A percentile compares a stretch with the other conserved stretches of the same genome.
Conservation (phyloP, 1,140 invertebrate genomes). For the Drosophila gunungcola region DNA sequence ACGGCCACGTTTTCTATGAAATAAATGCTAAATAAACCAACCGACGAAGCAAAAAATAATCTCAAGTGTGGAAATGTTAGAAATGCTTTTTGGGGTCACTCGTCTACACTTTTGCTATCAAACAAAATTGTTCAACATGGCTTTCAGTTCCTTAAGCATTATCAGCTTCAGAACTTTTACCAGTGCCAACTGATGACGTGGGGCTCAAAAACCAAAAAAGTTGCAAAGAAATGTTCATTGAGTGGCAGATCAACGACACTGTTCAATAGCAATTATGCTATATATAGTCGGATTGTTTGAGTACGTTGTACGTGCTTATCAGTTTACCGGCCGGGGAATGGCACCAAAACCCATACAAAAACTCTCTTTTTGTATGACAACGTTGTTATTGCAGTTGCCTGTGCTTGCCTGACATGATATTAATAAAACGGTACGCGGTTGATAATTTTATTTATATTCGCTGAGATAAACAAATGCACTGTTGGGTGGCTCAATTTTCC, state of each 20-base stretch:
- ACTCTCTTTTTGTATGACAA: constrained; percentile 6
- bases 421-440: constrained; percentile 44
- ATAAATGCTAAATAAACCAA: not conserved
- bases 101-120: constrained; percentile 7
- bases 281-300: constrained; percentile 4
- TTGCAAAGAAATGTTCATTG: constrained; percentile 14
- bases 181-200: constrained; percentile 60
- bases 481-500: constrained; percentile 5
- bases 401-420: constrained; percentile 44
- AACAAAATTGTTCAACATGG: not conserved
- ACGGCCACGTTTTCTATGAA: not conserved
- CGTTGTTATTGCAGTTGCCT: constrained; percentile 32
- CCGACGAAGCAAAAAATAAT: constrained; percentile 7
- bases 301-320: constrained; percentile 58
- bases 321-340: constrained; percentile 69
- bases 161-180: constrained; percentile 25
- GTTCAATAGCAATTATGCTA: constrained; percentile 39
- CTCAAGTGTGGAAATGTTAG: constrained; percentile 6
- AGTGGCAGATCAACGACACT: constrained; percentile 50
- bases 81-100: not conserved
- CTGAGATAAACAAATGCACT: constrained; percentile 9
- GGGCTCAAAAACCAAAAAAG: constrained; percentile 7
- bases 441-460: constrained; percentile 44
- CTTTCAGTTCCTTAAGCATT: constrained; percentile 9
- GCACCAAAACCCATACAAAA: constrained; percentile 26